Evolutionary conservation across 2,888 invertebrate species (phyloP), one percentile per base, ranked within the genome.

Genomic region (Timema podura): DNA sequence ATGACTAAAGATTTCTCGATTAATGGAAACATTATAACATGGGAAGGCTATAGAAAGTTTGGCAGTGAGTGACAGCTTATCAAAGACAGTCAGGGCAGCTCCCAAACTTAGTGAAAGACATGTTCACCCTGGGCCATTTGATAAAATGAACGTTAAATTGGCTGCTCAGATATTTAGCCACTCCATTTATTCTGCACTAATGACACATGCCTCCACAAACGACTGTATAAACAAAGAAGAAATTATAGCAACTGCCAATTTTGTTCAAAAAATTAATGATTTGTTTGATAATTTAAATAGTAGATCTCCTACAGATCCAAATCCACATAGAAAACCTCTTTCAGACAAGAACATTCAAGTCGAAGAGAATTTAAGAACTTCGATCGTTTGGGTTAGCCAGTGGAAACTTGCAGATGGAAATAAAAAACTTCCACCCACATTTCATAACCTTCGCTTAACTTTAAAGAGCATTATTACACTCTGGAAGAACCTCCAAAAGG

Each of bases 111-210:
- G 75, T 8, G 69, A 74, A 44, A 49, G 67, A n/a, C 76, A 76
- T 61, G 57, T 77, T 7, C 61, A 71, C 64, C 76, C 75, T 9
- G 72, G 73, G 48, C 65, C 70, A n/a, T 76, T 76, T 71, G 72
- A 75, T 65, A 73, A 73, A 67, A 76, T 77, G 75, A 74, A 70
- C 61, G 75, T 76, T 30, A 71, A 69, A 30, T 71, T 74, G 44
- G 76, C 76, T 8, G 70, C 75, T 0, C 76, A 77, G 73, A 67
- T 76, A 66, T 76, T 77, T 48, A 76, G 76, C 71, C 74, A 74
- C 30, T 71, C 76, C 1, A 73, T 76, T 8, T 66, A 72, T 11
- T 68, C 74, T 44, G 76, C 61, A 11, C 61, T 61, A 5, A 61
- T 16, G 61, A 30, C 61, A 61, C 13, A 61, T 30, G 7, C 61